These are phyloP conservation scores for Parazoanthus darwini DNA, from an alignment of 92 coral and sea anemone genomes.

Conservation along the genomic window DNA sequence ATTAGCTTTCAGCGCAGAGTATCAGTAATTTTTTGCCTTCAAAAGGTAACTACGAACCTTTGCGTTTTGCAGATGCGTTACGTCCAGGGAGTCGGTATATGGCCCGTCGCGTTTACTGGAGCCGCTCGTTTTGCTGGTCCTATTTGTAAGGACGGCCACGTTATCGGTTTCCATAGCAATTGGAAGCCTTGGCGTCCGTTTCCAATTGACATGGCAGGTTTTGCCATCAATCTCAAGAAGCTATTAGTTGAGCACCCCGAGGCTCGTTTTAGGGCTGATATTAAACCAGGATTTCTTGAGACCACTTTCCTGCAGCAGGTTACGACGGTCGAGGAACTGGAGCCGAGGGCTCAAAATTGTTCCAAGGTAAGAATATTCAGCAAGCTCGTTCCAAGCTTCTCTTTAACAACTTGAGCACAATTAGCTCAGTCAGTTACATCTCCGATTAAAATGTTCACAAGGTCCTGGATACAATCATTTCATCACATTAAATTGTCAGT, in stretches of 20 bases:
- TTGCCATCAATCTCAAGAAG: conserved; percentile 73
- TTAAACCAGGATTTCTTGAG: conserved; percentile 76
- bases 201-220: conserved; percentile 93
- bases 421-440: too few relatives aligned
- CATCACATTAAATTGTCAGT: too few relatives aligned
- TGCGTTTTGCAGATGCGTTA: conserved; percentile 65
- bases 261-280: conserved; percentile 69
- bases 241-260: conserved; percentile 58
- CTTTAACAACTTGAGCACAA: too few relatives aligned
- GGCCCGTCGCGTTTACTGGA: conserved; percentile 96
- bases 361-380: conserved; percentile 62
- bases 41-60: not conserved
- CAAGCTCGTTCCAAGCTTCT: not conserved
- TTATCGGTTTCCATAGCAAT: conserved; percentile 79
- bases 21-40: not conserved
- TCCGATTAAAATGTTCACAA: too few relatives aligned
- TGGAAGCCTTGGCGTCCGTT: conserved; percentile 82
- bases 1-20: too few relatives aligned
- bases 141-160: conserved; percentile 75
- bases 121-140: conserved; percentile 95
- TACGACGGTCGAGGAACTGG: conserved; percentile 66
- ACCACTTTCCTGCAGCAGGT: conserved; percentile 75
- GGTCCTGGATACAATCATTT: too few relatives aligned
- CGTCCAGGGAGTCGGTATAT: conserved; percentile 74
- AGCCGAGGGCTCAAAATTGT: conserved; percentile 78